Evolutionary conservation across 2,888 invertebrate species (phyloP).

Genomic region (Athripsodes cinereus): DNA sequence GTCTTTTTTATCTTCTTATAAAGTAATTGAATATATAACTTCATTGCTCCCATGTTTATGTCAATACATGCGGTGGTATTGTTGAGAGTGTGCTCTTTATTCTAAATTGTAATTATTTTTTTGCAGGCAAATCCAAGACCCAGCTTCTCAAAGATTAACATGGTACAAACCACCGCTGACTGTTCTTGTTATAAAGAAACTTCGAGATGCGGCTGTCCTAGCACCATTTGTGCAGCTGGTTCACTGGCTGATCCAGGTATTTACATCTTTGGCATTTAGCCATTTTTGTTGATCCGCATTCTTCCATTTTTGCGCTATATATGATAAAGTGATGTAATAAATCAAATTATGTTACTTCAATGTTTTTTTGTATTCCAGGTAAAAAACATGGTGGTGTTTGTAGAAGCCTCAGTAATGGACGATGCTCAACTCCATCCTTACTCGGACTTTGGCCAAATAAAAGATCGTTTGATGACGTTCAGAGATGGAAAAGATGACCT

Average conservation of each 20-base stretch:
- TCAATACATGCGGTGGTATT: too few relatives aligned
- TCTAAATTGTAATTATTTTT: too few relatives aligned
- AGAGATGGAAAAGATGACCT: constrained; percentile 89
- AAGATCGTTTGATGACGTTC: constrained; percentile 80
- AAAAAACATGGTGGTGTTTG: constrained; percentile 93
- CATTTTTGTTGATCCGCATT: too few relatives aligned
- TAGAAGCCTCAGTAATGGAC: constrained; percentile 85
- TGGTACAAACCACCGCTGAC: constrained; percentile 96
- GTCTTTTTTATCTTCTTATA: too few relatives aligned
- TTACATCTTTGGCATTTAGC: too few relatives aligned
- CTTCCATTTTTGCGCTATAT: too few relatives aligned
- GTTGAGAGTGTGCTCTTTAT: too few relatives aligned
- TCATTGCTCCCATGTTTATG: too few relatives aligned
- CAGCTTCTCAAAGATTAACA: constrained; percentile 90
- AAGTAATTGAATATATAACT: too few relatives aligned
- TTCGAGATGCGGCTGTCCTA: constrained; percentile 83
- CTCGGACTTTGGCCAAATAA: constrained; percentile 66
- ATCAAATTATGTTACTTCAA: neutral
- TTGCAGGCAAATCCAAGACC: constrained; percentile 93
- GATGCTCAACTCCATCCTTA: constrained; percentile 73
- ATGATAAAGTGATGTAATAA: too few relatives aligned
- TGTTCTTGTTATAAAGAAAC: constrained; percentile 96
- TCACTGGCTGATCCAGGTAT: constrained; percentile 85
- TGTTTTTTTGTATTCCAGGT: constrained; percentile 54
- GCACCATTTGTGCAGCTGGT: constrained; percentile 89